Evolutionary conservation across 64 coral and sea anemone genomes (phyloP), one percentile per base, ranked within the genome.

Genomic region (Pocillopora damicornis): DNA sequence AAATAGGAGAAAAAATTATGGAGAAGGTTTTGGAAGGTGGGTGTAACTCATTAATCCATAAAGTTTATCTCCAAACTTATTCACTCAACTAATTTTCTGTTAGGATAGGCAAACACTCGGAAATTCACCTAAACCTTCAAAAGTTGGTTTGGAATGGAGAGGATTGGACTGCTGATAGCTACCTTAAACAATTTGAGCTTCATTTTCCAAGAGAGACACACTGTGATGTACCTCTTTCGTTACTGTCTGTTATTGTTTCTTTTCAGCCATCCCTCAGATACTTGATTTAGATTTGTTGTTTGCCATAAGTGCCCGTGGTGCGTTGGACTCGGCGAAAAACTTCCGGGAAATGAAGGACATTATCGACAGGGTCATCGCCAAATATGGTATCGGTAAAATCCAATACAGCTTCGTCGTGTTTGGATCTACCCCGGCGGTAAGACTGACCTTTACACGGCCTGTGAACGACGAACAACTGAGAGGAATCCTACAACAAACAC

Each of bases 371-470:
- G 75, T 95, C 12, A 89, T 95, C 62, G 79, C 84, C 75, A 92
- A 92, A 81, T 88, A 95, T 23, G 94, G 91, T 18, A 89, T 85
- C 4, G 88, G 86, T 22, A 92, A 77, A 76, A 79, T 95, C 69
- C 82, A 83, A 22, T 92, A 92, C 34, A 79, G 83, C 38, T 60
- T 95, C 23, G 76, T 92, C 2, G 60, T 86, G 1, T 95, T 90
- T 80, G 94, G 94, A 60, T 58, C 77, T 59, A 79, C 13, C 2
- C 81, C 94, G 11, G 67, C 59, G 35, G 84, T 87, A 65, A 65
- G 60, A 75, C 37, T 95, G n/a, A 88, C 68, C 1, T 95, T 95
- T 61, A 86, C 80, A 25, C 90, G 92, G 58, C 77, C 61, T 17
- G 86, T 82, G 1, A 82, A 38, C 87, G 80, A 37, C 0, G 22